Conservation (phyloP, 2,113 vertebrate species). For the Crotalus viridis region DNA sequence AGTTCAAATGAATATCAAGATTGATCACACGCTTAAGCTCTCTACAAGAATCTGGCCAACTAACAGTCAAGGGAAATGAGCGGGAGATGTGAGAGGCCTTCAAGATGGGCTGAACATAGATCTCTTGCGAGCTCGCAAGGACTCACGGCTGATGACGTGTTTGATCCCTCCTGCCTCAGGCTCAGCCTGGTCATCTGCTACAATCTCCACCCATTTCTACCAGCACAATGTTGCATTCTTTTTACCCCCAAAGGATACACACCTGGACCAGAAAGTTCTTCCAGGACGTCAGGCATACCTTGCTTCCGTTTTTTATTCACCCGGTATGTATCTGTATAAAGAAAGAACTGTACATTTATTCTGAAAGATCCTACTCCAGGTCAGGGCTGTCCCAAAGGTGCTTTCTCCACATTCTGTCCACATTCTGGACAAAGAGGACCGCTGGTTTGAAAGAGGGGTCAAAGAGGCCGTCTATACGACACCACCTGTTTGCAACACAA, state of each 20-base stretch:
- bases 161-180: neutral
- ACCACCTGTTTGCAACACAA: no score
- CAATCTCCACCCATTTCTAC: neutral
- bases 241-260: neutral
- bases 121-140: neutral
- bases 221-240: neutral
- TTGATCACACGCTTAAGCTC: neutral
- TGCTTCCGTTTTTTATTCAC: conserved; percentile 69
- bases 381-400: no score
- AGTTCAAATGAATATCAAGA: neutral
- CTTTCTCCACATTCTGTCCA: no score
- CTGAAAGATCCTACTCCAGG: neutral
- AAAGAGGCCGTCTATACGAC: no score
- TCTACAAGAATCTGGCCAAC: neutral
- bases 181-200: neutral
- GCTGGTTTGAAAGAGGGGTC: no score
- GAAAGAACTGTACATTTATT: neutral
- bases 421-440: no score
- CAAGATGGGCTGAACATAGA: no score
- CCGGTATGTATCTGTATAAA: conserved; percentile 60
- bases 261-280: conserved; percentile 66
- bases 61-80: neutral
- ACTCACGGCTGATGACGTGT: neutral
- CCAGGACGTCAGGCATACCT: conserved; percentile 62
- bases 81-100: neutral